Percentiles rank a stretch among this genome's conserved stretches.
phyloP scores from a whole-genome alignment of 2,888 invertebrate genomes.

The Microplitis deprimator region DNA sequence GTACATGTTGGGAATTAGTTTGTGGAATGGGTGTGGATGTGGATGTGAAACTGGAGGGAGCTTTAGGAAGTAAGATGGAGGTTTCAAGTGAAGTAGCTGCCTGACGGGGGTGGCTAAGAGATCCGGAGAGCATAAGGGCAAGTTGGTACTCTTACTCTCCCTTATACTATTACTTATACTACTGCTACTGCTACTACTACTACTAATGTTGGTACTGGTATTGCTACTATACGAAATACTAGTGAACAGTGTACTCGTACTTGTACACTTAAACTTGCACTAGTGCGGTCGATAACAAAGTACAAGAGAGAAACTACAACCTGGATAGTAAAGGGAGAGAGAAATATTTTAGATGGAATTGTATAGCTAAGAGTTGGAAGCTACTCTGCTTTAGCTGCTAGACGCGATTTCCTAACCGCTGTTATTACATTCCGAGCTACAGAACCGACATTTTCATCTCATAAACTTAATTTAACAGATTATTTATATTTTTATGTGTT shows the following conservation, averaged over 20 bases:
- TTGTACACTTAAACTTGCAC: not conserved
- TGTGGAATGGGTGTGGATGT: not conserved
- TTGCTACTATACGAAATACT: not conserved
- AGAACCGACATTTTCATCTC: conserved; percentile 36
- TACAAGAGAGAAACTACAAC: conserved; percentile 37
- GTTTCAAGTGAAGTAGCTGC: not conserved
- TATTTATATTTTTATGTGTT: too few species aligned
- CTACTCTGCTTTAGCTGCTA: conserved; percentile 33
- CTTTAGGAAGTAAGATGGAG: conserved; percentile 6
- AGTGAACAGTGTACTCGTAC: not conserved
- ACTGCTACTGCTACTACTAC: not conserved
- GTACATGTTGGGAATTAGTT: conserved; percentile 26
- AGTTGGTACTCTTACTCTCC: conserved; percentile 17
- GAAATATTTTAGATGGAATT: conserved; percentile 31
- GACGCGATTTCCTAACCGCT: conserved; percentile 41
- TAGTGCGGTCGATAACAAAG: conserved; percentile 37
- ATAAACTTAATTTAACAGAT: conserved; percentile 28
- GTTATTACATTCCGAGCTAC: conserved; percentile 36
- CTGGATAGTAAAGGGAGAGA: conserved; percentile 10
- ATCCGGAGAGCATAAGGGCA: conserved; percentile 41
- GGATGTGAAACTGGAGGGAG: not conserved
- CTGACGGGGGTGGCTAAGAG: conserved; percentile 33
- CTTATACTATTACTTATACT: not conserved
- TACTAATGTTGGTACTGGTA: not conserved
- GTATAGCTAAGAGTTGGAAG: conserved; percentile 31